Evolutionary conservation across 2,888 invertebrate species (phyloP).

Genomic region (Heliconius aoede): DNA sequence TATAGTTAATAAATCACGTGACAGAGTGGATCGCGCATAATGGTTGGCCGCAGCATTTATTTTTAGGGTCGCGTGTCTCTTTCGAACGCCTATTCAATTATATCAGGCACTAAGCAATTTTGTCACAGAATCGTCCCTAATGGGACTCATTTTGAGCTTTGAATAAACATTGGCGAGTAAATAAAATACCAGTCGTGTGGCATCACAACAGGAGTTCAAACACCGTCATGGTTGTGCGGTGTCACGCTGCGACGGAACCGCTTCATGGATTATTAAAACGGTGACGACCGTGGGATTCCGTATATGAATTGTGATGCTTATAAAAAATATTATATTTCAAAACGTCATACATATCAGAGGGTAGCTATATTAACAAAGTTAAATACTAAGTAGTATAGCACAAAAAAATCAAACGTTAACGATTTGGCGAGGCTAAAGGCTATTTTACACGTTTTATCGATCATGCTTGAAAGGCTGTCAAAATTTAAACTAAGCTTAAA

Average conservation of each 20-base stretch:
- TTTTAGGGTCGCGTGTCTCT: conserved; percentile 72
- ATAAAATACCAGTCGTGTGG: conserved; percentile 76
- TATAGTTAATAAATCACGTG: conserved; percentile 64
- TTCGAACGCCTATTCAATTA: conserved; percentile 81
- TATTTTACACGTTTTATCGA: conserved; percentile 61
- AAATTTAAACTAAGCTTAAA: conserved; percentile 50
- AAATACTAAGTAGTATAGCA: conserved; percentile 7
- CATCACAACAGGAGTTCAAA: conserved; percentile 76
- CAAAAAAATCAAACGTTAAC: conserved; percentile 52
- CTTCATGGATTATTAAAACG: conserved; percentile 67
- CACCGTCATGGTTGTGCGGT: conserved; percentile 65
- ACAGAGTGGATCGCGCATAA: conserved; percentile 58
- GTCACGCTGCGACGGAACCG: conserved; percentile 59
- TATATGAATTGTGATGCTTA: conserved; percentile 8
- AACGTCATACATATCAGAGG: not conserved
- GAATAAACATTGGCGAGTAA: conserved; percentile 70
- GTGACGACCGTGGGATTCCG: conserved; percentile 60
- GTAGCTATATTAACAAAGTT: conserved; percentile 5
- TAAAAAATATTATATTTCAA: not conserved
- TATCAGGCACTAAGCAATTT: conserved; percentile 61
- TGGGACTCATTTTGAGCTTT: conserved; percentile 71
- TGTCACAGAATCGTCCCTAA: conserved; percentile 76
- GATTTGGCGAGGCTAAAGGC: conserved; percentile 66
- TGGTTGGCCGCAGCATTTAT: conserved; percentile 69
- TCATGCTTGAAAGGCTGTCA: conserved; percentile 54